Percentiles rank a stretch among this genome's conserved stretches.
Evolutionary conservation across 2,797 vertebrate species (phyloP).

Genomic region (Poeciliopsis gracilis): DNA sequence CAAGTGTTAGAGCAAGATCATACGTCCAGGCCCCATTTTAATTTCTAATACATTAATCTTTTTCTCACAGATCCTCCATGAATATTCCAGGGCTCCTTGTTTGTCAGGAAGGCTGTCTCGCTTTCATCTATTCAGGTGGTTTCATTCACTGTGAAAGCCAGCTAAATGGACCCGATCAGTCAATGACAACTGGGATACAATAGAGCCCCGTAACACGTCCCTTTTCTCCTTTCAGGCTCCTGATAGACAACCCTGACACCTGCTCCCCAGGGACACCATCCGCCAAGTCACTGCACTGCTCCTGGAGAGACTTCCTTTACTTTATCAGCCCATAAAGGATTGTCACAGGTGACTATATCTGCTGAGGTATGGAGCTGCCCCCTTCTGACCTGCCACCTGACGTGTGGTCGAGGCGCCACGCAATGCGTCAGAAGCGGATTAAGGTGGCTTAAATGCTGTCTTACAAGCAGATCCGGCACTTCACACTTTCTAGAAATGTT

Average conservation of each 20-base stretch:
- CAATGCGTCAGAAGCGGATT: conserved; percentile 82
- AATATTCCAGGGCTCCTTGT: conserved; percentile 99
- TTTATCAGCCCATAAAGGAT: conserved; percentile 91
- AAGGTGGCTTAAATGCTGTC: conserved; percentile 87
- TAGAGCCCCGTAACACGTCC: conserved; percentile 87
- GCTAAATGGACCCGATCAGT: conserved; percentile 98
- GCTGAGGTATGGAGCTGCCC: conserved; percentile 85
- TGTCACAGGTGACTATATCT: conserved; percentile 92
- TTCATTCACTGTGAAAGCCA: conserved; percentile 94
- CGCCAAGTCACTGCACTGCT: conserved; percentile 79
- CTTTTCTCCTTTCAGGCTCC: conserved; percentile 92
- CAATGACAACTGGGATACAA: conserved; percentile 97
- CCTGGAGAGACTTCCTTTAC: conserved; percentile 88
- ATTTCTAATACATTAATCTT: conserved; percentile 99
- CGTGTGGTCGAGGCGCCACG: conserved; percentile 63
- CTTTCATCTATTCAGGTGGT: conserved; percentile 99
- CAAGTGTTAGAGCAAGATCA: conserved; percentile 99
- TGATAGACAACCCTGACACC: conserved; percentile 97
- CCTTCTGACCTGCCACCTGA: conserved; percentile 72
- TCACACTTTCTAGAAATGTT: conserved; percentile 83
- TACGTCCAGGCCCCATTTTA: conserved; percentile 98
- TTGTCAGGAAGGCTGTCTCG: conserved; percentile 94
- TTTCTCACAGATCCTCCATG: conserved; percentile 98
- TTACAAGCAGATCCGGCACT: conserved; percentile 81
- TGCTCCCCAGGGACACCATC: conserved; percentile 85